Base-by-base conservation (phyloP, 2,113 vertebrate species). In the Tautogolabrus adspersus region DNA sequence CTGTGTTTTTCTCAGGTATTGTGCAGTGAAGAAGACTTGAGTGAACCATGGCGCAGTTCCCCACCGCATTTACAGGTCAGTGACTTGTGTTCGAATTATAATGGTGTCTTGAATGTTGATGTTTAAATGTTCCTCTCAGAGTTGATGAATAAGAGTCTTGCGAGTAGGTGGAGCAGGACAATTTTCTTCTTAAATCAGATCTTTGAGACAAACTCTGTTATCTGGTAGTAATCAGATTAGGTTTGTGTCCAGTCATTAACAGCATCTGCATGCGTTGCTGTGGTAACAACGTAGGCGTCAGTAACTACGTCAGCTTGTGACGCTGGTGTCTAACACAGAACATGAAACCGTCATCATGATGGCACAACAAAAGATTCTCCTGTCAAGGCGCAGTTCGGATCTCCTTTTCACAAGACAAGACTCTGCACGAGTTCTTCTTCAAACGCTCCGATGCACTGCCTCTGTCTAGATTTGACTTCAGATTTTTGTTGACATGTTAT, bases 11-110 rank as follows among this genome's bases (percentile, higher is more conserved):
- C 30, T 23, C 90, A 95, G 94, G 93, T 89, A 76, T 90, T 56
- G 81, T 87, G 74, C 72, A 38, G 79, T 83, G 80, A 82, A 90
- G 92, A 91, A 86, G 95, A 96, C 94, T n/a, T 88, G 88, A 93
- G 91, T 94, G 94, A 96, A 97, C 88, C 95, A 99, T 99, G 98
- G 97, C 97, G 93, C 98, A 99, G 95, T 99, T 99, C 96, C 95
- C 96, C 88, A 94, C 96, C 88, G 89, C 97, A 92, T 99, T 97
- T 94, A 95, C 96, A 93, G 97, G 98, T 99, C 92, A 96, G 97
- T 90, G n/a, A 18, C 22, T 51, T 22, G 8, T 12, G 13, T 26
- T 2, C 56, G 30, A 30, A 15, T 21, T 6, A 3, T 11, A 13
- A 23, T 5, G 7, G 3, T 23, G 9, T 26, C 12, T 46, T 46